A percentile compares a stretch with the other conserved stretches of the same genome.
These are phyloP conservation scores for Caenorhabditis sp. DNA, from an alignment of 2,888 invertebrate species.

Conservation along the genomic window DNA sequence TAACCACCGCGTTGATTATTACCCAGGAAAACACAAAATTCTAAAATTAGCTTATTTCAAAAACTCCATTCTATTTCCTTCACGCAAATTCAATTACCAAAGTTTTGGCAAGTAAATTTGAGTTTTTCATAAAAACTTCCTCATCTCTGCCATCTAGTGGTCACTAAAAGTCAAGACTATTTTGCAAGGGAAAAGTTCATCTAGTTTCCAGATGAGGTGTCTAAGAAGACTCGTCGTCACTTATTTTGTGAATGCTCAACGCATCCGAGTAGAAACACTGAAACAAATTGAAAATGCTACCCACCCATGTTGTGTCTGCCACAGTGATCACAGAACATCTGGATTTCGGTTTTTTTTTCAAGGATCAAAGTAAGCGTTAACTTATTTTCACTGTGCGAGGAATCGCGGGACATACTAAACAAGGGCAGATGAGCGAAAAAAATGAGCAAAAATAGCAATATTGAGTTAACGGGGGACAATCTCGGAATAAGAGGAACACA, in stretches of 20 bases:
- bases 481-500: constrained; percentile 36
- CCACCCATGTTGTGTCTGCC: constrained; percentile 37
- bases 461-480: neutral
- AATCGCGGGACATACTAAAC: neutral
- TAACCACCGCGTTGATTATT: neutral
- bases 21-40: neutral
- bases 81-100: constrained; percentile 5
- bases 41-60: constrained; percentile 7
- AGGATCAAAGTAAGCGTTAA: neutral
- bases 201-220: constrained; percentile 12
- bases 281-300: constrained; percentile 50
- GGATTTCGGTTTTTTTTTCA: constrained; percentile 5
- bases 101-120: neutral
- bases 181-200: constrained; percentile 20
- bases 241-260: constrained; percentile 10
- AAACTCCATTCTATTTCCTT: neutral
- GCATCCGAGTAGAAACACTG: constrained; percentile 35
- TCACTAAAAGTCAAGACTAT: neutral
- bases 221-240: constrained; percentile 1
- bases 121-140: neutral
- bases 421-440: neutral
- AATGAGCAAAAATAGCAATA: constrained; percentile 16
- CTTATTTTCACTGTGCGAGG: neutral
- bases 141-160: constrained; percentile 1
- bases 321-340: constrained; percentile 25